Percentiles rank a stretch among this genome's conserved stretches.
phyloP scores from a whole-genome alignment of 2,888 invertebrate species.

The Apodemia mormo region DNA sequence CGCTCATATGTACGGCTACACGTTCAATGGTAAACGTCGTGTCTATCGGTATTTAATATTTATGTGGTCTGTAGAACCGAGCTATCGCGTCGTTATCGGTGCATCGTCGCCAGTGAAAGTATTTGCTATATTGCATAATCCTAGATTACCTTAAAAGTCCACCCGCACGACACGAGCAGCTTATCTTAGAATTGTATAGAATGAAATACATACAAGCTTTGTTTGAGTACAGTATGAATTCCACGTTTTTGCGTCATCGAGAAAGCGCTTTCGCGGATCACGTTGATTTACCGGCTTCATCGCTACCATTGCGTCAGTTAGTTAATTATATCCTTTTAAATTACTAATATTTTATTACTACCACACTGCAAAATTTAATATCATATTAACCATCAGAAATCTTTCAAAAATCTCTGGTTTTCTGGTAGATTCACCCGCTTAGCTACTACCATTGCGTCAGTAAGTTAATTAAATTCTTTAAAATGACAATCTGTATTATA shows the following conservation, averaged over 20 bases:
- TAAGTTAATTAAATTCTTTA: too few species aligned
- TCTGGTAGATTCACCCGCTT: too few species aligned
- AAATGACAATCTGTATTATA: too few species aligned
- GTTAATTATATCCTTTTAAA: slow-evolving; percentile 16
- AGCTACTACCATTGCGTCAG: too few species aligned
- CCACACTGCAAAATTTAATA: too few species aligned
- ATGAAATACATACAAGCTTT: slow-evolving; percentile 22
- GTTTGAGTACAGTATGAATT: slow-evolving; percentile 16
- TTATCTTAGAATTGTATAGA: neutral
- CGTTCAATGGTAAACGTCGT: too few species aligned
- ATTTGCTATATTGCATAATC: neutral
- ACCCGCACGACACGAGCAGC: neutral
- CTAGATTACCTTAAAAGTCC: neutral
- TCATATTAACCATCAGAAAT: too few species aligned
- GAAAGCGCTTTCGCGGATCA: slow-evolving; percentile 44
- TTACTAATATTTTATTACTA: neutral
- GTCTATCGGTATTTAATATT: too few species aligned
- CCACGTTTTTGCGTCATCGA: slow-evolving; percentile 42
- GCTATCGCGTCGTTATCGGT: neutral
- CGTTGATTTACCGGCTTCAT: slow-evolving; percentile 26
- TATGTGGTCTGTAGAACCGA: neutral
- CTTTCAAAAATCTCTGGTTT: too few species aligned
- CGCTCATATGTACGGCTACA: too few species aligned
- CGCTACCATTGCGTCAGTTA: slow-evolving; percentile 33
- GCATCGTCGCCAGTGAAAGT: neutral